Conservation (phyloP, 1,140 invertebrate species). For the Vollenhovia emeryi region DNA sequence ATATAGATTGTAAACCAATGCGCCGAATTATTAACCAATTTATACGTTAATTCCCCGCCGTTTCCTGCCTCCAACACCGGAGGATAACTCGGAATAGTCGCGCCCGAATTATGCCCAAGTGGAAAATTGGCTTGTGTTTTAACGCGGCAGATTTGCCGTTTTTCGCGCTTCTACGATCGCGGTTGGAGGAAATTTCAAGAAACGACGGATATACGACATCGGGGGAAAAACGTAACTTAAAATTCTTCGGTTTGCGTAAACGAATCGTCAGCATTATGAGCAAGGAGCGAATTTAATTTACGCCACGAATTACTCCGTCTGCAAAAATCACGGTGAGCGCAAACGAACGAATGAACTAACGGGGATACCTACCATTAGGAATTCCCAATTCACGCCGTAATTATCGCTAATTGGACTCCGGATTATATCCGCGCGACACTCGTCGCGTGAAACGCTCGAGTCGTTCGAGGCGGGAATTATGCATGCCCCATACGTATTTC, state of each 20-base stretch:
- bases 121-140: slow-evolving; percentile 24
- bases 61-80: not conserved
- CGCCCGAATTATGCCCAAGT: not conserved
- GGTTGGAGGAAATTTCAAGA: not conserved
- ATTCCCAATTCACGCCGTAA: slow-evolving; percentile 81
- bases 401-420: slow-evolving; percentile 81
- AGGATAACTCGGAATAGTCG: slow-evolving; percentile 10
- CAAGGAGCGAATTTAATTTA: slow-evolving; percentile 71
- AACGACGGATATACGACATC: not conserved
- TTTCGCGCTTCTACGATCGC: not conserved
- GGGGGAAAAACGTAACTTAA: not conserved
- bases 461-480: slow-evolving; percentile 76
- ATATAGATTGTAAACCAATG: slow-evolving; percentile 54
- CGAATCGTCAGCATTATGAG: slow-evolving; percentile 62
- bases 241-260: not conserved
- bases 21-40: slow-evolving; percentile 50
- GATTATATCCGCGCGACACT: slow-evolving; percentile 74
- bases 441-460: slow-evolving; percentile 71
- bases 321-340: slow-evolving; percentile 69
- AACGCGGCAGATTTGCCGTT: not conserved
- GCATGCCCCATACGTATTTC: slow-evolving; percentile 24
- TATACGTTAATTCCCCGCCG: slow-evolving; percentile 29
- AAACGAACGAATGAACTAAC: slow-evolving; percentile 31
- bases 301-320: slow-evolving; percentile 68
- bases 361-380: slow-evolving; percentile 71